Percentiles rank a stretch among this genome's conserved stretches.
These are phyloP conservation scores for Phyllotis vaccarum DNA, from an alignment of 2,797 vertebrate species.

Conservation along the genomic window DNA sequence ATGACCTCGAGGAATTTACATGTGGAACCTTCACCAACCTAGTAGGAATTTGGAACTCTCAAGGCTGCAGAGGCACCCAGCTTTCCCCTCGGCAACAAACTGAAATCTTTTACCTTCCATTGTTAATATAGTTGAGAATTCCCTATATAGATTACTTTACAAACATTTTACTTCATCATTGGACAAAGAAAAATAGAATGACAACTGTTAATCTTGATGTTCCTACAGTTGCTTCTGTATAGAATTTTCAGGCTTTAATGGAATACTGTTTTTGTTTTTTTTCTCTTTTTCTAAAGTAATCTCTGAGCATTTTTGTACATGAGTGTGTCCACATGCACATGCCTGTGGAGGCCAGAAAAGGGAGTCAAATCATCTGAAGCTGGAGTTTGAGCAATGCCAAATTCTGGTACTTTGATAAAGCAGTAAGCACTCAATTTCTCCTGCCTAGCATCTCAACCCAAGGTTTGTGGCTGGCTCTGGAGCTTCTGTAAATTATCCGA, in stretches of 20 bases:
- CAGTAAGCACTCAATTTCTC: too few species aligned
- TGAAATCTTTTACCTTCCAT: background rate
- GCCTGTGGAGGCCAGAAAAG: too few species aligned
- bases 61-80: background rate
- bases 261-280: background rate
- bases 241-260: conserved; percentile 8
- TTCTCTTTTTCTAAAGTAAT: background rate
- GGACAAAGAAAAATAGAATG: background rate
- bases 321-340: too few species aligned
- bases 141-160: background rate
- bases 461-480: too few species aligned
- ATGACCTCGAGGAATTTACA: background rate
- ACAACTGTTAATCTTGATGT: background rate
- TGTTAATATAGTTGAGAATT: conserved; percentile 38
- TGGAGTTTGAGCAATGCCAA: too few species aligned
- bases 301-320: background rate
- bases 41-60: background rate
- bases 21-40: background rate
- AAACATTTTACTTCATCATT: conserved; percentile 37
- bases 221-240: background rate
- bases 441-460: too few species aligned
- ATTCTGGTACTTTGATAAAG: too few species aligned
- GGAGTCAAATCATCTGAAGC: too few species aligned
- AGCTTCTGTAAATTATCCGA: too few species aligned
- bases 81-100: background rate